A percentile compares a stretch with the other conserved stretches of the same genome.
These are phyloP conservation scores for Uria aalge DNA, from an alignment of 2,113 vertebrate genomes.

Conservation along the genomic window DNA sequence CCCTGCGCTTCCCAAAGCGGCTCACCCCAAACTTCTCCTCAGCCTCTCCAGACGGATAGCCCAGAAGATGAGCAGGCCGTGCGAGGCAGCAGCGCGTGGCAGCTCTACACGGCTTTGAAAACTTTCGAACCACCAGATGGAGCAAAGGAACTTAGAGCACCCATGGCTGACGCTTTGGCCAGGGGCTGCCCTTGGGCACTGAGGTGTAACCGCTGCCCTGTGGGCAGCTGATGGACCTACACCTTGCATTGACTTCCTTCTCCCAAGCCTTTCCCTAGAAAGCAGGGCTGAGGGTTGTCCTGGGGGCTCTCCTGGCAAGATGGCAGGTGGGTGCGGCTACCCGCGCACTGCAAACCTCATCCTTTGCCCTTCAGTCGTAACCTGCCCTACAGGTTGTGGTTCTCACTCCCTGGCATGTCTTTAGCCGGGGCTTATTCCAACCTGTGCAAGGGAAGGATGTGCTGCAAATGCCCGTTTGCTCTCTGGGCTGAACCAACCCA, in stretches of 20 bases:
- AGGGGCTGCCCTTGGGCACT: background rate
- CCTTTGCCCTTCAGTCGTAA: background rate
- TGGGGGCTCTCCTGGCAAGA: background rate
- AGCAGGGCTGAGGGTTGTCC: background rate
- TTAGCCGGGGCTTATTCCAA: background rate
- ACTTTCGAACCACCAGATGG: slow-evolving; percentile 28
- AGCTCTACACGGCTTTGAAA: background rate
- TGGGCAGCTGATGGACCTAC: background rate
- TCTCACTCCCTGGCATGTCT: background rate
- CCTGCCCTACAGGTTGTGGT: fast-evolving
- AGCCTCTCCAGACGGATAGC: fast-evolving
- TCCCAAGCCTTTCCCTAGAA: background rate
- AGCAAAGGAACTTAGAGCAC: background rate
- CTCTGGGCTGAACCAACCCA: background rate
- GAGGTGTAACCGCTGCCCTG: background rate
- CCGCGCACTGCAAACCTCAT: fast-evolving
- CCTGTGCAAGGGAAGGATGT: background rate
- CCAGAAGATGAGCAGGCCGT: background rate
- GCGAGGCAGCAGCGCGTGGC: fast-evolving
- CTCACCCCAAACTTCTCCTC: background rate
- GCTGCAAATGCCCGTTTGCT: background rate
- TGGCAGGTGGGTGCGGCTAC: background rate
- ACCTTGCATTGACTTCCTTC: background rate
- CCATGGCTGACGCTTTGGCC: background rate
- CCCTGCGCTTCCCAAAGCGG: fast-evolving